Percentiles rank a stretch among this genome's conserved stretches.
These are phyloP conservation scores for Lypha dubia DNA, from an alignment of 2,888 invertebrate genomes.

Conservation along the genomic window DNA sequence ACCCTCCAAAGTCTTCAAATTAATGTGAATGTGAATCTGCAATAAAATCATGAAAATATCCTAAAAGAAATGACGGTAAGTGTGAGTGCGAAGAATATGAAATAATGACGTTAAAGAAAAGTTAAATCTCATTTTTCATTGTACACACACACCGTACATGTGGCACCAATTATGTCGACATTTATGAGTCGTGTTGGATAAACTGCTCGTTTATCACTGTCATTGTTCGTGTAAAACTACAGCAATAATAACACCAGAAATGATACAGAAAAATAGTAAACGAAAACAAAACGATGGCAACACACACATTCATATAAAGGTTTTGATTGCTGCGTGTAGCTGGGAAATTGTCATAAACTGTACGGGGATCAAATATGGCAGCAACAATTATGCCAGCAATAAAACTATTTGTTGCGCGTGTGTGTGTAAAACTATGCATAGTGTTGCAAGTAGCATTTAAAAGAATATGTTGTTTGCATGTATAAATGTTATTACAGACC, in stretches of 20 bases:
- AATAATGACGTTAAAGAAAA: slow-evolving; percentile 69
- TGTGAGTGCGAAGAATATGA: not conserved
- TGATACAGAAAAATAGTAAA: not conserved
- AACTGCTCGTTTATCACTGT: slow-evolving; percentile 71
- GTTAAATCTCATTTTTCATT: slow-evolving; percentile 71
- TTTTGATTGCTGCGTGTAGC: slow-evolving; percentile 63
- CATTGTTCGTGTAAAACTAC: slow-evolving; percentile 57
- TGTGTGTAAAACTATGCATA: not conserved
- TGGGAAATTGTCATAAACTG: slow-evolving; percentile 53
- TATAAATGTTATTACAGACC: slow-evolving; percentile 35
- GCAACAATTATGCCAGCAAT: slow-evolving; percentile 23
- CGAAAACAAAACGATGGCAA: not conserved
- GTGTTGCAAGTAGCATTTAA: slow-evolving; percentile 6
- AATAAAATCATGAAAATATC: slow-evolving; percentile 32
- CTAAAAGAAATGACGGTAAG: slow-evolving; percentile 11
- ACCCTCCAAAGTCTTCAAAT: slow-evolving; percentile 3
- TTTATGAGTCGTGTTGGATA: slow-evolving; percentile 72
- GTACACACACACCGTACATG: slow-evolving; percentile 67
- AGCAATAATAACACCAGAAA: slow-evolving; percentile 27
- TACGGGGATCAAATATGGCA: slow-evolving; percentile 34
- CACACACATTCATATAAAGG: slow-evolving; percentile 23
- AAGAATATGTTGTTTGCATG: not conserved
- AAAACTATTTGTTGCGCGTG: slow-evolving; percentile 48
- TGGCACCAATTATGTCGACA: slow-evolving; percentile 72
- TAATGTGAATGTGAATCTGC: slow-evolving; percentile 26